Evolutionary conservation across 2,888 invertebrate species (phyloP).

Genomic region (Cephus nigrinus): DNA sequence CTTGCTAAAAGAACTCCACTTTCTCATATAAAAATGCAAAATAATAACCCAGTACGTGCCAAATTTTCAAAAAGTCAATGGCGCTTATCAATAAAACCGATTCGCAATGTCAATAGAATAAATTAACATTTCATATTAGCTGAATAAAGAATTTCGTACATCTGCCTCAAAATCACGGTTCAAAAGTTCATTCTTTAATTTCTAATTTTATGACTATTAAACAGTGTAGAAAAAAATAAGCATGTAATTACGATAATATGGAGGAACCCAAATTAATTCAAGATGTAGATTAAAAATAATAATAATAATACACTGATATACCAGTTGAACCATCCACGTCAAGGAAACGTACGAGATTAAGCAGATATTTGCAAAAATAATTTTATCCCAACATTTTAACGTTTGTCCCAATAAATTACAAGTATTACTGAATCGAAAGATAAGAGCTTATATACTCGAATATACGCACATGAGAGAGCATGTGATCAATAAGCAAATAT

Average conservation of each 20-base stretch:
- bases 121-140: background rate
- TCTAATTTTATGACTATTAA: background rate
- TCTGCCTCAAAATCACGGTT: background rate
- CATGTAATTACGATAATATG: too few relatives aligned
- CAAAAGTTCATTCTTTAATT: background rate
- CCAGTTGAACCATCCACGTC: background rate
- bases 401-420: background rate
- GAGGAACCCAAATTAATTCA: background rate
- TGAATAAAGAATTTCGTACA: background rate
- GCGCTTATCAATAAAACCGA: too few relatives aligned
- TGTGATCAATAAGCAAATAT: background rate
- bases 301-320: background rate
- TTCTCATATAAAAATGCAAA: background rate
- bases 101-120: background rate
- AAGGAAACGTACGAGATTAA: background rate
- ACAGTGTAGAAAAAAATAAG: too few relatives aligned
- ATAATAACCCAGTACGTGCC: background rate
- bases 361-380: too few relatives aligned
- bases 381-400: too few relatives aligned
- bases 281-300: background rate
- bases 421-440: background rate
- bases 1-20: too few relatives aligned
- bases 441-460: background rate
- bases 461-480: background rate
- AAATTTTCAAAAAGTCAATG: too few relatives aligned